A percentile compares a stretch with the other conserved stretches of the same genome.
Conservation (phyloP, 2,888 invertebrate genomes). For the Ochropacha duplaris region DNA sequence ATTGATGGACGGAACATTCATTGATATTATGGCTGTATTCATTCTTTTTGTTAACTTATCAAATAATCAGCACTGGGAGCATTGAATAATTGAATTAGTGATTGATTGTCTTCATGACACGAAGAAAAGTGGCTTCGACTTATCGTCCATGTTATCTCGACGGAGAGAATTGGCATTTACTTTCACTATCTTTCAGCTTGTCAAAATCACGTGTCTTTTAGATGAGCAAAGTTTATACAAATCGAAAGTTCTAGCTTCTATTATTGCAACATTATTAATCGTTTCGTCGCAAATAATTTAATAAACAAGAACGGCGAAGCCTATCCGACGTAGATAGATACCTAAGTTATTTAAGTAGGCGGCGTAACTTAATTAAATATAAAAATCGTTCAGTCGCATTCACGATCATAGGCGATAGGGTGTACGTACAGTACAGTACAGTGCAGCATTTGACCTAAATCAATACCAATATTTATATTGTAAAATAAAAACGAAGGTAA, state of each 20-base stretch:
- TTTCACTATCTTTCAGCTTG: conserved; percentile 60
- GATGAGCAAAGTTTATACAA: conserved; percentile 16
- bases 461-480: neutral
- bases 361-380: conserved; percentile 74
- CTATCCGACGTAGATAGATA: neutral
- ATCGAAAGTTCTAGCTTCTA: conserved; percentile 33
- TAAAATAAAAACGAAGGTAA: conserved; percentile 18
- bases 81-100: conserved; percentile 59
- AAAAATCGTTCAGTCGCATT: conserved; percentile 60
- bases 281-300: neutral
- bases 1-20: neutral
- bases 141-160: conserved; percentile 58
- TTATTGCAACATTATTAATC: neutral
- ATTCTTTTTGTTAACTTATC: neutral
- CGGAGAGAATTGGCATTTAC: conserved; percentile 57
- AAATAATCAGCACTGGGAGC: conserved; percentile 37
- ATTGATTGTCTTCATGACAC: conserved; percentile 58
- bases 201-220: conserved; percentile 34
- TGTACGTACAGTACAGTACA: conserved; percentile 13
- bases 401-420: neutral
- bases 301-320: neutral
- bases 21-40: neutral
- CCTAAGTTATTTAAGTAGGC: conserved; percentile 27
- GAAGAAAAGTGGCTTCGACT: conserved; percentile 56
- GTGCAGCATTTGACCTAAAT: neutral